Base-by-base conservation (phyloP, 2,888 invertebrate species). In the Cryptocephalus primarius region DNA sequence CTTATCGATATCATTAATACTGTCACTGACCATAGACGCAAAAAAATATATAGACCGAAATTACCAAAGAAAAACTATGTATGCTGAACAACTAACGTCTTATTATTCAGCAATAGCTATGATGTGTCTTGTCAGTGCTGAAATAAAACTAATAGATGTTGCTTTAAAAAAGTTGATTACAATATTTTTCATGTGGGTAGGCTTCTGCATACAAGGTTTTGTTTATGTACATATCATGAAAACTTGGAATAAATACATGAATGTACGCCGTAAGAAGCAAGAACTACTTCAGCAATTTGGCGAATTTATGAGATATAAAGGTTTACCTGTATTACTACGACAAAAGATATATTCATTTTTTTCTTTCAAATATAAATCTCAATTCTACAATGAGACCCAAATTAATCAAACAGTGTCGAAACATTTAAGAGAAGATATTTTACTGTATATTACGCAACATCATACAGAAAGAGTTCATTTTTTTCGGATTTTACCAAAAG, bases 221-320 rank as follows among this genome's bases (percentile, higher is more conserved):
- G 10, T 42, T 10, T 42, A 42, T 42, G 59, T 58, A 4, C 55
- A 62, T 52, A 53, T 57, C n/a, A 43, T 61, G 44, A 60, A 60
- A 46, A 49, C 60, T 3, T 55, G 62, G 48, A 54, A 55, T 9
- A 60, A 56, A 44, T 59, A 62, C 43, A 51, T 55, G 11, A 57
- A 53, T 12, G 53, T 59, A 1, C 55, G 48, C 9, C 60, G 58
- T 39, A 64, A 64, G 41, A 64, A 62, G 45, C 55, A 60, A 46
- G 56, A 6, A 22, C 22, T 63, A 32, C 50, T 59, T 8, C 66
- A 69, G 43, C 72, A 73, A 51, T 55, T 74, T 22, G 58, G 65
- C 33, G 71, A 71, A 39, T 74, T 69, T 46, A 67, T 71, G 60
- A 64, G 60, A 1, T 67, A 69, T 51, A 73, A 72, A 47, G 70